Evolutionary conservation across 2,113 vertebrate genomes (phyloP).

Genomic region (Mastomys coucha): DNA sequence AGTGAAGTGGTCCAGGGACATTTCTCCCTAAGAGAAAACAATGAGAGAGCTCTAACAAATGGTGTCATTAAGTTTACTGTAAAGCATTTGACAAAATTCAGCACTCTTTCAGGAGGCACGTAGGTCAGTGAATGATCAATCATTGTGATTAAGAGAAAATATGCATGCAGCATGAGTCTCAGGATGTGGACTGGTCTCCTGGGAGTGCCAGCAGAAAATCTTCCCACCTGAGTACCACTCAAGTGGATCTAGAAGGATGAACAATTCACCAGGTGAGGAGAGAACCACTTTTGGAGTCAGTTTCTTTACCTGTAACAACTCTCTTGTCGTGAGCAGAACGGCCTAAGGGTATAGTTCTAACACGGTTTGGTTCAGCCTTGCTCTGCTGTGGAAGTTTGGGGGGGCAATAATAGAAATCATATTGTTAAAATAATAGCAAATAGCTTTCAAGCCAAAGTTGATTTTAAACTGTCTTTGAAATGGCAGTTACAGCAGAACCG

Average conservation of each 20-base stretch:
- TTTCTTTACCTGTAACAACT: constrained; percentile 19
- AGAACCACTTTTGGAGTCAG: background rate
- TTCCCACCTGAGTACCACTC: background rate
- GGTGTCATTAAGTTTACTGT: background rate
- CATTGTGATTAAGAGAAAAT: background rate
- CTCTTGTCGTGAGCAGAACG: background rate
- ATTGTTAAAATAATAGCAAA: background rate
- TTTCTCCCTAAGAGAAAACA: background rate
- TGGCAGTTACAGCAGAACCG: background rate
- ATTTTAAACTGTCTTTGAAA: background rate
- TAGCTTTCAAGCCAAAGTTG: background rate
- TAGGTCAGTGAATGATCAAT: background rate
- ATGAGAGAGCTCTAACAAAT: background rate
- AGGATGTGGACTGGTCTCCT: fast-evolving
- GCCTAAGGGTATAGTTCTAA: background rate
- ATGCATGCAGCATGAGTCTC: background rate
- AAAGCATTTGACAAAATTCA: constrained; percentile 20
- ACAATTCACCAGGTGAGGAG: background rate
- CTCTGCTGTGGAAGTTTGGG: background rate
- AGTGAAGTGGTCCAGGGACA: background rate
- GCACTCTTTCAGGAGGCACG: background rate
- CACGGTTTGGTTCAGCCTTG: background rate
- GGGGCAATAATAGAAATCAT: background rate
- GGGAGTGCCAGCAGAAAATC: background rate
- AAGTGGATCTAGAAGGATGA: background rate